Evolutionary conservation across 2,113 vertebrate genomes (phyloP).

Genomic region (Alouatta palliata): DNA sequence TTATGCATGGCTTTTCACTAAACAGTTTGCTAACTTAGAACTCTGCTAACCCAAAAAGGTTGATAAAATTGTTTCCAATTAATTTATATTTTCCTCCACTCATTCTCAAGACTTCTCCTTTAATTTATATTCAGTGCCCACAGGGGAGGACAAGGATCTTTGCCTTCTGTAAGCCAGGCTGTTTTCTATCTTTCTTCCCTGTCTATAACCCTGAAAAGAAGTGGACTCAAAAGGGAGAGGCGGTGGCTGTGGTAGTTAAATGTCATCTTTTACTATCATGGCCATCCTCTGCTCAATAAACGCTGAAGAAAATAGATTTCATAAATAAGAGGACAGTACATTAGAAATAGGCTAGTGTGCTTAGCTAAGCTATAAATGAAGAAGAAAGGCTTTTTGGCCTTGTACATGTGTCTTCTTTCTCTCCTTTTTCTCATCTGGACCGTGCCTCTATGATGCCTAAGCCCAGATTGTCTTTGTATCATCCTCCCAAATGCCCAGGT

Average conservation of each 20-base stretch:
- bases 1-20: neutral
- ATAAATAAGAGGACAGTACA: neutral
- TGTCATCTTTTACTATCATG: neutral
- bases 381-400: neutral
- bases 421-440: neutral
- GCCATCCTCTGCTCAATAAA: neutral
- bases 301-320: neutral
- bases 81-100: constrained; percentile 5
- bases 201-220: constrained; percentile 9
- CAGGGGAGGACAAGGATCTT: neutral
- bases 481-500: neutral
- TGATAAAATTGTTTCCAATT: neutral
- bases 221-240: neutral
- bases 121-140: neutral
- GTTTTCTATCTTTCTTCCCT: neutral
- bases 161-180: neutral
- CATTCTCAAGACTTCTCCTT: constrained; percentile 13
- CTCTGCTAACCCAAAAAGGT: neutral
- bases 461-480: neutral
- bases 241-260: neutral
- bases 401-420: neutral
- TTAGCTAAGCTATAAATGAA: constrained; percentile 1
- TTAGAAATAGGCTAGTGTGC: neutral
- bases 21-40: neutral
- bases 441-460: neutral